Base-by-base conservation (phyloP, 2,113 vertebrate genomes). In the Collichthys lucidus region DNA sequence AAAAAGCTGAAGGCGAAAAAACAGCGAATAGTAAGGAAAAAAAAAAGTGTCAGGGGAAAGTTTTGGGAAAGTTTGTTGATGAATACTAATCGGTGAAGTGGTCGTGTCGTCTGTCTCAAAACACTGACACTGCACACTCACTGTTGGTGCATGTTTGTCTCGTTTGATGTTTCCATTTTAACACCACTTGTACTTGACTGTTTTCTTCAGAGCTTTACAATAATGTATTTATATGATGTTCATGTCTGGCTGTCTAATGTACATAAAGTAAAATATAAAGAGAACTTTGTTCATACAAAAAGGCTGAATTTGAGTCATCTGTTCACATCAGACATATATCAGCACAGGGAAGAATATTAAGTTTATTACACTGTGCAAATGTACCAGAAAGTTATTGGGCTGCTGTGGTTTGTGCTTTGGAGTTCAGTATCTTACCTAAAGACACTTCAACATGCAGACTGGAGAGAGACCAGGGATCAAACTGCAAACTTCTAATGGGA, bases 201-300 rank as follows among this genome's bases (percentile, higher is more conserved):
- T 59, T n/a, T 26, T n/a, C 59, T 62, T 26, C 63, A 67, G 49
- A 77, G 70, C 75, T 85, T 81, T 78, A 56, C 61, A 20, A 15
- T 10, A 2, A 52, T 59, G 70, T 75, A 47, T 75, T 75, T 57
- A 67, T 79, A 73, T 56, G 70, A 72, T 71, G 70, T 76, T n/a
- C n/a, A 77, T 64, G 11, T 80, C 73, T 67, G 73, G 11, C 49
- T 75, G 77, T 78, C 31, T 78, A 29, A 70, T 77, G 69, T 68
- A 55, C 59, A 31, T 31, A 6, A 55, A 55, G 15, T 79, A 47
- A 63, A 69, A 56, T 31, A 80, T 69, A 74, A 77, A 83, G 42
- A 79, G 17, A 70, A 76, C 46, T 61, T 46, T 66, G 40, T 59
- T 57, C 47, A 70, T 68, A 75, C 11, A 53, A 52, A 17, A 66